Conservation (phyloP, 2,888 invertebrate species). For the Ectemnius continuus region DNA sequence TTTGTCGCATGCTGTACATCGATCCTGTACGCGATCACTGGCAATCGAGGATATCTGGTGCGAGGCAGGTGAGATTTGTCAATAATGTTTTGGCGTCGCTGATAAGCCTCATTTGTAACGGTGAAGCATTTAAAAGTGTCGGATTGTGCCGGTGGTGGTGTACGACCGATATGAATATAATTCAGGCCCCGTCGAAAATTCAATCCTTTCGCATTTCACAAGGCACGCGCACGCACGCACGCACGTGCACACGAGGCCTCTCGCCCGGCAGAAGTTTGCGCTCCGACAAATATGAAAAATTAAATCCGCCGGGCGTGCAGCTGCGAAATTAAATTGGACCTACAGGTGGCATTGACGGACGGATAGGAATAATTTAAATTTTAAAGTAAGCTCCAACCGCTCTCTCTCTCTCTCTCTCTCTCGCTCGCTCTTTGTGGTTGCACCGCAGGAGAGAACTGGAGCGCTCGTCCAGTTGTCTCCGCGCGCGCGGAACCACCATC, state of each 20-base stretch:
- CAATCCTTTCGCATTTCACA: constrained; percentile 22
- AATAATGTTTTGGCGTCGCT: too few relatives aligned
- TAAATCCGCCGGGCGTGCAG: constrained; percentile 30
- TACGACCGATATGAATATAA: constrained; percentile 30
- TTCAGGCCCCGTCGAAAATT: constrained; percentile 36
- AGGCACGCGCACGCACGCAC: too few relatives aligned
- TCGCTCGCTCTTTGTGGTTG: too few relatives aligned
- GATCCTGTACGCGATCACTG: too few relatives aligned
- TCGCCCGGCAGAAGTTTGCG: background rate
- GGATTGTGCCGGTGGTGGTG: background rate
- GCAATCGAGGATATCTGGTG: too few relatives aligned
- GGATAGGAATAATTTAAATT: constrained; percentile 50
- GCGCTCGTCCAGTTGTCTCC: constrained; percentile 27
- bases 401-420: too few relatives aligned
- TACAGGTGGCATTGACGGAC: constrained; percentile 54
- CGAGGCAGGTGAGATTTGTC: too few relatives aligned
- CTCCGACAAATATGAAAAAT: constrained; percentile 36
- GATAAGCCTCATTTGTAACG: background rate
- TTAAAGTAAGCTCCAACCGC: constrained; percentile 48
- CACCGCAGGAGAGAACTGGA: background rate
- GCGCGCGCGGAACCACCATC: background rate
- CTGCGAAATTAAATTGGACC: constrained; percentile 51
- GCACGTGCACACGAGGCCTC: too few relatives aligned
- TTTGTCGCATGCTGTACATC: too few relatives aligned
- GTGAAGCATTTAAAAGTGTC: constrained; percentile 2